These are phyloP conservation scores for Drosophila cardini DNA, from an alignment of 1,140 invertebrate genomes.

Conservation along the genomic window DNA sequence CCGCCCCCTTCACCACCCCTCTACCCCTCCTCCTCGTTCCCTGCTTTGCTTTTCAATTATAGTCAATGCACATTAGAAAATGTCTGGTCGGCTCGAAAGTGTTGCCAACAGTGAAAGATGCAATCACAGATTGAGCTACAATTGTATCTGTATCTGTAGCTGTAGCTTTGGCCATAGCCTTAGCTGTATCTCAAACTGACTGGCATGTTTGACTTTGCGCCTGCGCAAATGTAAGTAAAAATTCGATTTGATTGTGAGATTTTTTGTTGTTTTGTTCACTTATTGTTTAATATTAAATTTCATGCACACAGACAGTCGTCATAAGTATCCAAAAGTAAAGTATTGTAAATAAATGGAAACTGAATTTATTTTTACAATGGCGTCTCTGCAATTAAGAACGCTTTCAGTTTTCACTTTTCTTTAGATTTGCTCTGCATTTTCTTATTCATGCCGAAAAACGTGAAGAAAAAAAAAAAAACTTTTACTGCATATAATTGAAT, in stretches of 20 bases:
- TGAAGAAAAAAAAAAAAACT: constrained; percentile 44
- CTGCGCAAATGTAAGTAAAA: constrained; percentile 63
- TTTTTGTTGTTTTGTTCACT: constrained; percentile 27
- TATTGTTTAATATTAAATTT: constrained; percentile 53
- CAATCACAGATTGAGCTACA: constrained; percentile 44
- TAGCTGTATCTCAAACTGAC: neutral
- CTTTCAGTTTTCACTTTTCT: constrained; percentile 77
- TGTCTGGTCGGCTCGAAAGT: constrained; percentile 46
- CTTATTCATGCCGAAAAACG: constrained; percentile 56
- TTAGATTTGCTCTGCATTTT: constrained; percentile 37
- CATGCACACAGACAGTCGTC: constrained; percentile 38
- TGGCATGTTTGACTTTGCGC: constrained; percentile 59
- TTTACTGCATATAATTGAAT: constrained; percentile 81
- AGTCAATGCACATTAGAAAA: constrained; percentile 71
- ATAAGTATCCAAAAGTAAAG: constrained; percentile 15
- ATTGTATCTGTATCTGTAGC: constrained; percentile 34
- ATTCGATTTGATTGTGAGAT: constrained; percentile 63
- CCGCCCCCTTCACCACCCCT: neutral
- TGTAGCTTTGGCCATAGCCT: constrained; percentile 1
- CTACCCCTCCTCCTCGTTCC: constrained; percentile 51
- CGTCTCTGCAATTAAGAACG: constrained; percentile 76
- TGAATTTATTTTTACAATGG: constrained; percentile 54
- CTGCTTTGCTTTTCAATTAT: constrained; percentile 79
- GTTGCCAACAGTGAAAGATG: constrained; percentile 62
- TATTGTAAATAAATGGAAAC: constrained; percentile 48